A percentile compares a stretch with the other conserved stretches of the same genome.
phyloP scores from a whole-genome alignment of 2,888 invertebrate species.

The Bhutanitis thaidina region DNA sequence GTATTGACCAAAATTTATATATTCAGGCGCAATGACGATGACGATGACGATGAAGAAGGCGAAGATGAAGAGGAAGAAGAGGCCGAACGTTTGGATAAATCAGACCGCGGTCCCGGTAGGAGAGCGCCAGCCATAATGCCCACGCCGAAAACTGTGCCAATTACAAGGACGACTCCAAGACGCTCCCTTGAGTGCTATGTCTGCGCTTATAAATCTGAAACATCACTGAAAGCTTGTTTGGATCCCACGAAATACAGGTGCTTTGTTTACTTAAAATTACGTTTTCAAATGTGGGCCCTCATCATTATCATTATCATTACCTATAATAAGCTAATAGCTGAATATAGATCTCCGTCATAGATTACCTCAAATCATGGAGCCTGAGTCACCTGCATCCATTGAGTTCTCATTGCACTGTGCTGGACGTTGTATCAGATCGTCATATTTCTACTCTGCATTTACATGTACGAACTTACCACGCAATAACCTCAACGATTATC shows the following conservation, averaged over 20 bases:
- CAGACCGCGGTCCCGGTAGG: conserved; percentile 30
- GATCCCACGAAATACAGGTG: conserved; percentile 67
- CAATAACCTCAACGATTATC: too few species aligned
- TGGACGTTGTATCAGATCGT: too few species aligned
- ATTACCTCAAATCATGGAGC: too few species aligned
- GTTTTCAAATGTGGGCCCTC: too few species aligned
- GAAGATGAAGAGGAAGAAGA: conserved; percentile 45
- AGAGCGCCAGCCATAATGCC: conserved; percentile 25
- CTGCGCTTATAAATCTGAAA: conserved; percentile 60
- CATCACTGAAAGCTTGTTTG: conserved; percentile 53
- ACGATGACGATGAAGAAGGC: conserved; percentile 48
- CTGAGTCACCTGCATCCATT: too few species aligned
- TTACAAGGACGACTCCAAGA: conserved; percentile 46
- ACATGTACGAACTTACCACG: too few species aligned
- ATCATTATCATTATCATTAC: too few species aligned
- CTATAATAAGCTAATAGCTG: too few species aligned
- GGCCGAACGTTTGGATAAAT: conserved; percentile 27
- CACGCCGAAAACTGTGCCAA: conserved; percentile 31
- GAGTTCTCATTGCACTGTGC: too few species aligned
- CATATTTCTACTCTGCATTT: too few species aligned
- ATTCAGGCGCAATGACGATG: conserved; percentile 34
- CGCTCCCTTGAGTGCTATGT: conserved; percentile 65
- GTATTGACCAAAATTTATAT: neutral
- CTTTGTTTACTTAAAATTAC: too few species aligned
- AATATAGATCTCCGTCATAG: too few species aligned